Percentiles rank a stretch among this genome's conserved stretches.
Conservation (phyloP, 2,888 invertebrate genomes). For the Callinectes sapidus region DNA sequence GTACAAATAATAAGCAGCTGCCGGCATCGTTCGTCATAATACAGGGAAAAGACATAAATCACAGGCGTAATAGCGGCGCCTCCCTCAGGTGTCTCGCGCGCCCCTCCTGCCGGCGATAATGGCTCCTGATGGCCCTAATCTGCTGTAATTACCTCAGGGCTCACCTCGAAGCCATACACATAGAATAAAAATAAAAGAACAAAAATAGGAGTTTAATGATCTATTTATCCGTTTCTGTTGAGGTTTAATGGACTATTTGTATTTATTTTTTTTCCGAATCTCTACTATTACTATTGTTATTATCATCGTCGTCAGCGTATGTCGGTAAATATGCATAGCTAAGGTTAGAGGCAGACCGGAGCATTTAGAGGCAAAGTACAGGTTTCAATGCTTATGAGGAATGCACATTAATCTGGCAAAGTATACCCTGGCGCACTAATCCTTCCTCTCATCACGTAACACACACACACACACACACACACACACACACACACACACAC, state of each 20-base stretch:
- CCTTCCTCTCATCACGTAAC: not conserved
- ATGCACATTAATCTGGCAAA: not conserved
- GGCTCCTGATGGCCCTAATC: constrained; percentile 31
- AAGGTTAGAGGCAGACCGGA: not conserved
- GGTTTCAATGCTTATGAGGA: not conserved
- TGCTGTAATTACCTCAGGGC: not conserved
- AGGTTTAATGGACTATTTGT: not conserved
- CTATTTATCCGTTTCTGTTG: not conserved
- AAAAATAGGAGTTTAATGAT: not conserved
- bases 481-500: constrained; percentile 33
- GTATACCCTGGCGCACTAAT: not conserved
- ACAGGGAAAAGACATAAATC: constrained; percentile 35
- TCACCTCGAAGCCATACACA: not conserved
- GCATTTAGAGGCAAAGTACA: not conserved
- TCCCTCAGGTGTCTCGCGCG: constrained; percentile 7
- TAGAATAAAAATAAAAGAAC: not conserved
- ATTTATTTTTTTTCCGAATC: not conserved
- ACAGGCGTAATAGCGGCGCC: constrained; percentile 33
- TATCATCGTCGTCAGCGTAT: not conserved
- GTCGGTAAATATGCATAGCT: not conserved
- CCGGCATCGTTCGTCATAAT: constrained; percentile 37
- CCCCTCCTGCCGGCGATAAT: not conserved
- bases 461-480: not conserved
- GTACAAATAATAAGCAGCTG: constrained; percentile 43
- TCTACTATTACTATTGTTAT: not conserved